A percentile compares a stretch with the other conserved stretches of the same genome.
phyloP scores from a whole-genome alignment of 2,888 invertebrate species.

The Sacculina carcini region DNA sequence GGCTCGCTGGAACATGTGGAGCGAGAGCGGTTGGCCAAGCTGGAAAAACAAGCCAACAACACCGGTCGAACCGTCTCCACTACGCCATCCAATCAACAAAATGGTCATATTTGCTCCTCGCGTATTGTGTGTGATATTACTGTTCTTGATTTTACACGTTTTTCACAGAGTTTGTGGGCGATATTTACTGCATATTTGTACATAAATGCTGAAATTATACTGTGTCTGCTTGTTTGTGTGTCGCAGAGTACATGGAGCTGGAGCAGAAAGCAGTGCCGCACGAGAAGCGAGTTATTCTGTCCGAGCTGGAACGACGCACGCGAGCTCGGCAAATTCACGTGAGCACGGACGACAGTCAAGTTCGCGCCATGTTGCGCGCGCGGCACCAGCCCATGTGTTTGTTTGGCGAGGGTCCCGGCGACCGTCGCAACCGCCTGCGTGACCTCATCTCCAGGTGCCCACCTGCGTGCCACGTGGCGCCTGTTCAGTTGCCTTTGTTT shows the following conservation, averaged over 20 bases:
- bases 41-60: constrained; percentile 29
- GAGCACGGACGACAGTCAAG: constrained; percentile 92
- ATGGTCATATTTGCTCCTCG: no score
- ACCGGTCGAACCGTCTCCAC: constrained; percentile 19
- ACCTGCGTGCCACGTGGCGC: background rate
- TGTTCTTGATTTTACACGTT: no score
- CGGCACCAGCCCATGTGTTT: constrained; percentile 86
- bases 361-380: constrained; percentile 65
- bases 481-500: no score
- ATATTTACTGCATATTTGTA: no score
- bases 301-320: constrained; percentile 81
- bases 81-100: background rate
- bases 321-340: constrained; percentile 86
- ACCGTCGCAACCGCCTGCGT: constrained; percentile 65
- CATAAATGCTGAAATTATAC: no score
- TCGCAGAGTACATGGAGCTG: constrained; percentile 12
- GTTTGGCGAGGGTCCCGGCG: constrained; percentile 96
- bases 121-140: no score
- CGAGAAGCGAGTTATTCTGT: constrained; percentile 68
- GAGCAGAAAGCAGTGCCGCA: constrained; percentile 58
- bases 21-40: constrained; percentile 35
- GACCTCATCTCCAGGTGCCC: constrained; percentile 43
- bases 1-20: constrained; percentile 69
- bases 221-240: no score
- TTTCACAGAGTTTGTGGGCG: no score